Evolutionary conservation across 2,797 vertebrate genomes (phyloP).

Genomic region (Anolis apletophallus): DNA sequence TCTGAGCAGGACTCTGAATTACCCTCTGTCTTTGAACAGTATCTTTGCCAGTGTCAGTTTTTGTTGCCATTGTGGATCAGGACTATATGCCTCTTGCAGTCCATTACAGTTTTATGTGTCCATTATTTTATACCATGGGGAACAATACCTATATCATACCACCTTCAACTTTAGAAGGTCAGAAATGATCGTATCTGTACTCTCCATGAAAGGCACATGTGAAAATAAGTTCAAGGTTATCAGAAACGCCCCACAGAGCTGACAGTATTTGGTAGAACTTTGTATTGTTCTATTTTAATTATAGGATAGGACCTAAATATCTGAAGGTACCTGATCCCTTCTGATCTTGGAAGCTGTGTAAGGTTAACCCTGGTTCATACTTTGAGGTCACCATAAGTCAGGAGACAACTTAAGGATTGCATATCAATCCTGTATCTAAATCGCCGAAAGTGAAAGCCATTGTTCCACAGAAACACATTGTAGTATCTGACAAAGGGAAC

Average conservation of each 20-base stretch:
- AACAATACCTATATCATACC: not conserved
- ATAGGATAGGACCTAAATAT: not conserved
- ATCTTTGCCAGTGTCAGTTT: not conserved
- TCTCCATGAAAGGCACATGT: fast-evolving
- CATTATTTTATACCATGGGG: not conserved
- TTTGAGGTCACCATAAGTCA: too few species aligned
- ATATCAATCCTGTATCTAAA: not conserved
- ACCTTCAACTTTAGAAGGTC: not conserved
- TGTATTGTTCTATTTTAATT: not conserved
- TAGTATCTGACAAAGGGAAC: not conserved
- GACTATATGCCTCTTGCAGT: too few species aligned
- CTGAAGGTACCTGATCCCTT: too few species aligned
- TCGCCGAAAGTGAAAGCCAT: not conserved
- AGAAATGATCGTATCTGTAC: too few species aligned
- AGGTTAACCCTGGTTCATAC: too few species aligned
- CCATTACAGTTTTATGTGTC: too few species aligned
- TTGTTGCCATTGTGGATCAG: not conserved
- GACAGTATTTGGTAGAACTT: not conserved
- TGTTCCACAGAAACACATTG: not conserved
- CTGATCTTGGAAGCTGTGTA: too few species aligned
- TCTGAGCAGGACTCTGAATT: too few species aligned
- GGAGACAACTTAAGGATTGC: not conserved
- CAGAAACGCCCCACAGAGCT: fast-evolving
- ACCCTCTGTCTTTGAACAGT: not conserved
- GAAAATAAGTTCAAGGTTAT: not conserved